Percentiles rank a stretch among this genome's conserved stretches.
Conservation (phyloP, 2,888 invertebrate species). For the Drosophila kuntzei region DNA sequence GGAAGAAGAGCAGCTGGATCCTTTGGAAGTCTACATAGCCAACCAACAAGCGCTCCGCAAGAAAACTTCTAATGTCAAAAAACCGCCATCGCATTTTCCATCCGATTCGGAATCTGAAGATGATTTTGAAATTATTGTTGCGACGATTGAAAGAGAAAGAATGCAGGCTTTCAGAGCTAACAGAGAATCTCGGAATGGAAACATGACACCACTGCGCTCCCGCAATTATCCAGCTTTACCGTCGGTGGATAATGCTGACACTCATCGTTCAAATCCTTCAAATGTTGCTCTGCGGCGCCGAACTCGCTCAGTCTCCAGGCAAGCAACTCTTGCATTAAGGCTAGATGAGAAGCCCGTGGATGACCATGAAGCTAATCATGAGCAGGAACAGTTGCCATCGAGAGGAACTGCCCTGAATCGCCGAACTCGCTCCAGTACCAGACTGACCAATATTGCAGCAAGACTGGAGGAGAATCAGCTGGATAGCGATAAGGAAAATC, state of each 20-base stretch:
- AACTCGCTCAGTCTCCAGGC: not conserved
- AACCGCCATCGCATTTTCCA: not conserved
- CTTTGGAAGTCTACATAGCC: constrained; percentile 2
- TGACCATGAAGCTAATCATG: not conserved
- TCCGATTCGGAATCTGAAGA: constrained; percentile 8
- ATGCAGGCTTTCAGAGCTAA: not conserved
- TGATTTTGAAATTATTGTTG: not conserved
- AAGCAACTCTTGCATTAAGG: not conserved
- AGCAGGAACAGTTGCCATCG: not conserved
- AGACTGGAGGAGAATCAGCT: not conserved
- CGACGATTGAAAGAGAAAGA: not conserved
- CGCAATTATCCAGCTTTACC: not conserved
- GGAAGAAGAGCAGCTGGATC: not conserved
- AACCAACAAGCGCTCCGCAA: not conserved
- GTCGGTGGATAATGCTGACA: not conserved
- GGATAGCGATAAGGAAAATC: not conserved
- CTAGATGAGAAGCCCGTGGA: not conserved
- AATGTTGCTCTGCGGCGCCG: not conserved
- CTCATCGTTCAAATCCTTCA: not conserved
- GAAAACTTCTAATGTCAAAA: not conserved
- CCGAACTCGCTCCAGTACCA: not conserved
- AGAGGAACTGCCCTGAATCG: not conserved
- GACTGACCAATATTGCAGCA: not conserved
- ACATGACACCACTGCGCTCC: not conserved
- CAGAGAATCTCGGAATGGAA: not conserved